Evolutionary conservation across 2,113 vertebrate genomes (phyloP).

Genomic region (Calonectris borealis): DNA sequence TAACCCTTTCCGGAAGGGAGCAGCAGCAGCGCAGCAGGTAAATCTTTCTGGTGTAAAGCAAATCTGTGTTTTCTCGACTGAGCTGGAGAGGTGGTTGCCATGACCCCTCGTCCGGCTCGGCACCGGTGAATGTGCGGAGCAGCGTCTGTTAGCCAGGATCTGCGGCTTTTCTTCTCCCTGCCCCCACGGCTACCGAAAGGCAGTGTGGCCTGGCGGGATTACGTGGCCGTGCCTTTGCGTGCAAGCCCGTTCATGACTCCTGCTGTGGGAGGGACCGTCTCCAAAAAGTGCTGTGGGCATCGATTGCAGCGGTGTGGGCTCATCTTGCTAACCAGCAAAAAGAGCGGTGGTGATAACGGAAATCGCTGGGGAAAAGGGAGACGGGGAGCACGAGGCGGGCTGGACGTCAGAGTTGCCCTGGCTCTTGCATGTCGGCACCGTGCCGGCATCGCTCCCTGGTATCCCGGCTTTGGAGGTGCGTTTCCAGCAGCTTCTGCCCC

Average conservation of each 20-base stretch:
- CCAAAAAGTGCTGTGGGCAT: not conserved
- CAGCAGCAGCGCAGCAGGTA: not conserved
- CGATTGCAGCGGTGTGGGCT: rapidly evolving
- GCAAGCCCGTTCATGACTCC: not conserved
- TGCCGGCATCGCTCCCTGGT: not conserved
- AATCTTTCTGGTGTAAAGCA: not conserved
- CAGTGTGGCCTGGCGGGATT: not conserved
- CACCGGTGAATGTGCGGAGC: rapidly evolving
- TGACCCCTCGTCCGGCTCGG: rapidly evolving
- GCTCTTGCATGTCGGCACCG: rapidly evolving
- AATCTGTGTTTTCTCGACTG: not conserved
- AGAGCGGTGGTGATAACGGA: rapidly evolving
- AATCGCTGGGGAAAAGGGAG: not conserved
- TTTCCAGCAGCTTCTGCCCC: not conserved
- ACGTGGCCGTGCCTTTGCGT: not conserved
- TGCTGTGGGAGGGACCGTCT: not conserved
- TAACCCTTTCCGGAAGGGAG: not conserved
- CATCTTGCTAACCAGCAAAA: not conserved
- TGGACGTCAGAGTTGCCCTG: not conserved
- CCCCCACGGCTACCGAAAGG: not conserved
- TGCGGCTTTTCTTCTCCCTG: not conserved
- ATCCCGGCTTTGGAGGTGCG: not conserved
- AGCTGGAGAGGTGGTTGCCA: not conserved
- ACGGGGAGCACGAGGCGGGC: not conserved
- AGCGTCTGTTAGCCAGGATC: rapidly evolving